Percentiles rank a stretch among this genome's conserved stretches.
Conservation (phyloP, 2,888 invertebrate species). For the Thysanoteuthis rhombus region DNA sequence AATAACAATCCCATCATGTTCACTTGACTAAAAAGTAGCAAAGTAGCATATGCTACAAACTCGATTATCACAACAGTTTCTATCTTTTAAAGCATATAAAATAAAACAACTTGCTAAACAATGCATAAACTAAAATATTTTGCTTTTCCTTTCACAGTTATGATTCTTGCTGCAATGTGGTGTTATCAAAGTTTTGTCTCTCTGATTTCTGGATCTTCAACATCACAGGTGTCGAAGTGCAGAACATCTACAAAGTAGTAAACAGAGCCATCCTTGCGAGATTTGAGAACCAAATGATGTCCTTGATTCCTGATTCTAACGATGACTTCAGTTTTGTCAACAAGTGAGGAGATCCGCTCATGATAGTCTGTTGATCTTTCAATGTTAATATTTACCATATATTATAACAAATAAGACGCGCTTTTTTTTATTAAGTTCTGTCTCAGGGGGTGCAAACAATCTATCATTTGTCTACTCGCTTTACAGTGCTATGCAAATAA, state of each 20-base stretch:
- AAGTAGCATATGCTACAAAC: no score
- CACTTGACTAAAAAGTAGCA: no score
- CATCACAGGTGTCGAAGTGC: slow-evolving; percentile 62
- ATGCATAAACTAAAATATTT: not conserved
- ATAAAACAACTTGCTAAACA: not conserved
- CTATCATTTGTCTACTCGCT: no score
- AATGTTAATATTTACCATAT: not conserved
- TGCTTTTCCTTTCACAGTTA: slow-evolving; percentile 54
- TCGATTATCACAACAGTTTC: no score
- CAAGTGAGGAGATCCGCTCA: slow-evolving; percentile 43
- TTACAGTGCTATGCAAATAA: no score
- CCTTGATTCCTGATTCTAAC: slow-evolving; percentile 56
- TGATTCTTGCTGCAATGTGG: slow-evolving; percentile 65
- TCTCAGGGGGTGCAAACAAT: no score
- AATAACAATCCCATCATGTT: no score
- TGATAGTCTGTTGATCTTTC: not conserved
- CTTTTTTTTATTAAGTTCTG: no score
- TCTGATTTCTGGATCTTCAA: slow-evolving; percentile 60
- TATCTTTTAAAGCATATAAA: no score
- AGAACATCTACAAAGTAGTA: slow-evolving; percentile 63
- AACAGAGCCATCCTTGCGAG: slow-evolving; percentile 61
- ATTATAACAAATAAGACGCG: no score
- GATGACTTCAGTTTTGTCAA: slow-evolving; percentile 55
- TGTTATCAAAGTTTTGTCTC: slow-evolving; percentile 67
- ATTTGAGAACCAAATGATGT: slow-evolving; percentile 62